Percentiles rank a stretch among this genome's conserved stretches.
These are phyloP conservation scores for Coccyzus lansbergi DNA, from an alignment of 2,797 vertebrate genomes.

Conservation along the genomic window DNA sequence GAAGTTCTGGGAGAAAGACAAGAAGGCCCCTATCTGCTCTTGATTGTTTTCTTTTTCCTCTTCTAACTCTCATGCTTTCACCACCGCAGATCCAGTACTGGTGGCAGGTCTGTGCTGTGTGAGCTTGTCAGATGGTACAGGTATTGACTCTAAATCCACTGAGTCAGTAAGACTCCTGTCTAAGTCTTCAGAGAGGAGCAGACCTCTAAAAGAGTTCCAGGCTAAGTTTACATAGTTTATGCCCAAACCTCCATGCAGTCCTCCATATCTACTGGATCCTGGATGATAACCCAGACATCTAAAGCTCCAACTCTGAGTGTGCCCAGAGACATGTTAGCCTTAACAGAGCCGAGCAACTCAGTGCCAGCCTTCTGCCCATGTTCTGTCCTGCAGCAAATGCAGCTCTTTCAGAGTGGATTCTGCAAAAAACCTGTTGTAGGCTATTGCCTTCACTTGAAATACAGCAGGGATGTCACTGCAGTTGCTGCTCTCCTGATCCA, in stretches of 20 bases:
- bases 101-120: accelerated
- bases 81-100: background rate
- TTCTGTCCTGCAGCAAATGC: background rate
- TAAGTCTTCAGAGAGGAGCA: background rate
- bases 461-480: background rate
- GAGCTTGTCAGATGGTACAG: background rate
- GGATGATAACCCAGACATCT: background rate
- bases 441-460: background rate
- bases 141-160: background rate
- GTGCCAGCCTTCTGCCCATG: background rate
- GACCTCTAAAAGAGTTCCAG: background rate
- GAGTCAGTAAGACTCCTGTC: background rate
- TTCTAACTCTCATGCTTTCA: background rate
- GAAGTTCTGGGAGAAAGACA: background rate
- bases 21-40: background rate
- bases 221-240: background rate
- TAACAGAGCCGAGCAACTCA: background rate
- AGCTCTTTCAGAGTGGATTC: background rate
- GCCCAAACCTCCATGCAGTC: background rate
- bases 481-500: background rate
- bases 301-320: background rate
- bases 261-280: background rate
- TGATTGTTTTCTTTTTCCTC: background rate
- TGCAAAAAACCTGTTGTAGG: background rate
- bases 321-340: background rate